Percentiles rank a stretch among this genome's conserved stretches.
Evolutionary conservation across 2,113 vertebrate genomes (phyloP).

Genomic region (Chaetura pelagica): DNA sequence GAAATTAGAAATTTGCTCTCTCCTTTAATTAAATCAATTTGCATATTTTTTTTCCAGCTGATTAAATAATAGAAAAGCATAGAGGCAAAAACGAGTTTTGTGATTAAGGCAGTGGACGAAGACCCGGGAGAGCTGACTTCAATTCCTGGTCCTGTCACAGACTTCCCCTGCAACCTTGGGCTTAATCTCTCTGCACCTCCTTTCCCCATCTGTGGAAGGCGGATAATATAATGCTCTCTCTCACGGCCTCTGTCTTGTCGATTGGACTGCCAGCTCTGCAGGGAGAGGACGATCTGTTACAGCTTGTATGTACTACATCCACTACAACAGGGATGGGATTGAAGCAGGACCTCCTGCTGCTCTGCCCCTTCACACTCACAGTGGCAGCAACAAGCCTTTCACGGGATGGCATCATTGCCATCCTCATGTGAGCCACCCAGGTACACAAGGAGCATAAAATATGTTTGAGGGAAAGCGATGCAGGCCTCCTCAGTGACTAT

Average conservation of each 20-base stretch:
- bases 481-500: neutral
- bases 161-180: neutral
- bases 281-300: neutral
- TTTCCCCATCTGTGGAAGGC: neutral
- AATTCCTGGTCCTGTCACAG: neutral
- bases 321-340: accelerated
- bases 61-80: conserved; percentile 60
- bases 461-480: accelerated
- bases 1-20: conserved; percentile 72
- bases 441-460: accelerated
- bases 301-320: neutral
- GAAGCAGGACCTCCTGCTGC: neutral
- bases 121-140: neutral
- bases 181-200: neutral
- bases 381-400: neutral
- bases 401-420: accelerated
- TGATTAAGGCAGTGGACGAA: neutral
- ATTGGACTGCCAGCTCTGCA: neutral
- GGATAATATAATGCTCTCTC: neutral
- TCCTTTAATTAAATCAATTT: conserved; percentile 81
- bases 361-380: neutral
- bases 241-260: neutral
- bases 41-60: conserved; percentile 48
- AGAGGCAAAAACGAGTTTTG: neutral
- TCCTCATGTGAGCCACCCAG: accelerated